These are phyloP conservation scores for Ennomos fuscantarius DNA, from an alignment of 2,888 invertebrate genomes.

Conservation along the genomic window DNA sequence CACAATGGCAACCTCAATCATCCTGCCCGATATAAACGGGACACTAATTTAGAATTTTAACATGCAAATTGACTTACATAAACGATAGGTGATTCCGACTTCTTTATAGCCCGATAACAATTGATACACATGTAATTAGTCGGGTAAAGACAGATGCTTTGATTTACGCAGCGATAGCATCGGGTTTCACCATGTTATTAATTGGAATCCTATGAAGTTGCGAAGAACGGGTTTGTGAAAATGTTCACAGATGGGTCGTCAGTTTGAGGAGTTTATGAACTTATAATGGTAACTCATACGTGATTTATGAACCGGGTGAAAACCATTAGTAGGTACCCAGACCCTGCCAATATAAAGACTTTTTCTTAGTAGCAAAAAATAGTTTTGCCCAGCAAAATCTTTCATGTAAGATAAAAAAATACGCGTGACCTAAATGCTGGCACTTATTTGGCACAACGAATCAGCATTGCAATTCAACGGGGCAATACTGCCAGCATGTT, in stretches of 20 bases:
- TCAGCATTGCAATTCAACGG: too few relatives aligned
- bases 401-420: too few relatives aligned
- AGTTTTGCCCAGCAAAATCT: too few relatives aligned
- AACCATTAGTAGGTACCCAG: neutral
- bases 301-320: conserved; percentile 1
- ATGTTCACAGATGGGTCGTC: too few relatives aligned
- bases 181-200: conserved; percentile 14
- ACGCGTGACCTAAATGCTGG: too few relatives aligned
- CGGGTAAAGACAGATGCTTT: conserved; percentile 33
- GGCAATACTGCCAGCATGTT: too few relatives aligned
- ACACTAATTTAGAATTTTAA: conserved; percentile 43
- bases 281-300: neutral
- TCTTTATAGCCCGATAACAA: conserved; percentile 31
- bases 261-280: conserved; percentile 3
- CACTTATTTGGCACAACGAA: too few relatives aligned
- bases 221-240: too few relatives aligned
- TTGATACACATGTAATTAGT: conserved; percentile 39
- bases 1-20: conserved; percentile 22
- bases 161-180: conserved; percentile 32
- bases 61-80: conserved; percentile 60
- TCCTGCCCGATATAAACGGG: conserved; percentile 31
- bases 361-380: too few relatives aligned
- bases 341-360: too few relatives aligned
- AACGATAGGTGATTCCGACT: conserved; percentile 47
- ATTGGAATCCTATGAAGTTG: too few relatives aligned